Percentiles rank a stretch among this genome's conserved stretches.
These are phyloP conservation scores for Gymnopithys bicolor DNA, from an alignment of 2,797 vertebrate genomes.

Conservation along the genomic window DNA sequence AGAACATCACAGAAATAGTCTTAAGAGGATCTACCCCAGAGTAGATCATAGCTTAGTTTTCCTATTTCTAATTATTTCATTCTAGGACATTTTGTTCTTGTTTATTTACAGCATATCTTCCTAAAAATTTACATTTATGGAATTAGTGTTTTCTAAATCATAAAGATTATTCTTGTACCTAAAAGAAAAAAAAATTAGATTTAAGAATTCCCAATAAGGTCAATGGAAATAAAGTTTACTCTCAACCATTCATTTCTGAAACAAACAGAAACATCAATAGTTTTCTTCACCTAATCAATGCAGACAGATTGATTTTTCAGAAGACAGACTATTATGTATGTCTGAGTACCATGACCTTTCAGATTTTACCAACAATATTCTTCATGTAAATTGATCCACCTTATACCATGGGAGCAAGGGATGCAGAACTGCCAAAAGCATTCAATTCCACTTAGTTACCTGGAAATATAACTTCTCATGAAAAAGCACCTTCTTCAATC, in stretches of 20 bases:
- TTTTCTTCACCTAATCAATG: conserved; percentile 1
- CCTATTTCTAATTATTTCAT: background rate
- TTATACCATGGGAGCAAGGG: background rate
- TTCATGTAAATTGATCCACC: conserved; percentile 29
- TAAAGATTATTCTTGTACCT: background rate
- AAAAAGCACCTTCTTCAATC: conserved; percentile 1
- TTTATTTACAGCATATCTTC: background rate
- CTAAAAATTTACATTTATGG: background rate
- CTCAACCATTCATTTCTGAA: background rate
- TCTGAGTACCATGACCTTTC: conserved; percentile 9
- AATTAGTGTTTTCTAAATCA: background rate
- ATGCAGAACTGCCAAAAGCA: conserved; percentile 11
- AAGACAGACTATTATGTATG: conserved; percentile 5
- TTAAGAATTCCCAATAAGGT: background rate
- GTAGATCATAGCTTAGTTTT: background rate
- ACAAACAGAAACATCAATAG: background rate
- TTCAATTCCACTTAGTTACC: conserved; percentile 18
- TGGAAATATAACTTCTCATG: background rate
- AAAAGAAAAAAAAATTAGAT: background rate
- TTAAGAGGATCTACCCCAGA: background rate
- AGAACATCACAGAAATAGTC: background rate
- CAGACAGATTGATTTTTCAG: conserved; percentile 39
- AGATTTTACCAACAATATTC: conserved; percentile 36
- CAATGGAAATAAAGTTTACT: background rate
- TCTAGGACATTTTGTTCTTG: background rate